phyloP scores from a whole-genome alignment of 2,797 vertebrate genomes.

The Poecilia gillii region DNA sequence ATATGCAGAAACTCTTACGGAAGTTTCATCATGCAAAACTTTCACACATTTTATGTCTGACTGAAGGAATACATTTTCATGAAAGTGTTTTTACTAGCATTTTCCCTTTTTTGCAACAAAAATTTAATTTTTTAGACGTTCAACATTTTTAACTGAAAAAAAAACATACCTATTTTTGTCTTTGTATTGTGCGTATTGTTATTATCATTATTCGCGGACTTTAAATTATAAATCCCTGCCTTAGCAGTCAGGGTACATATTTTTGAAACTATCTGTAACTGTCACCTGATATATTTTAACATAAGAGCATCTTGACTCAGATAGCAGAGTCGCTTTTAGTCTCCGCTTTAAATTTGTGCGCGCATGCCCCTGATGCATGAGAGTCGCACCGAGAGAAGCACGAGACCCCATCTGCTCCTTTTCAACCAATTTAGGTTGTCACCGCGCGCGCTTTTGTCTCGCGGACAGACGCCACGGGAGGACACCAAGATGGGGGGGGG shows the following conservation, averaged over 20 bases:
- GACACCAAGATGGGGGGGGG: slow-evolving; percentile 30
- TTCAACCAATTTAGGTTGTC: slow-evolving; percentile 91
- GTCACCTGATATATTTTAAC: slow-evolving; percentile 25
- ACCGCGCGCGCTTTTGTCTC: slow-evolving; percentile 91
- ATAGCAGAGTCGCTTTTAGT: slow-evolving; percentile 58
- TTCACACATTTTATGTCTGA: not conserved
- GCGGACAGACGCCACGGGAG: slow-evolving; percentile 79
- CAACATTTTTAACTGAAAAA: not conserved
- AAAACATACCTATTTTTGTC: not conserved
- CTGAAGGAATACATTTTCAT: not conserved
- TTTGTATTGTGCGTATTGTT: not conserved
- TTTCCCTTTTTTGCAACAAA: not conserved
- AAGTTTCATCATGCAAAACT: not conserved
- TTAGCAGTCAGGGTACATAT: not conserved
- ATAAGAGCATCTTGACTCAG: slow-evolving; percentile 53
- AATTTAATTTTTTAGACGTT: not conserved
- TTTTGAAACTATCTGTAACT: slow-evolving; percentile 26
- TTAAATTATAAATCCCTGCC: not conserved
- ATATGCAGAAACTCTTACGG: not conserved
- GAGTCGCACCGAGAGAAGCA: slow-evolving; percentile 60
- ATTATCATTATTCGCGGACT: not conserved
- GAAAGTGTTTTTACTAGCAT: not conserved
- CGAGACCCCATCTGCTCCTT: slow-evolving; percentile 93
- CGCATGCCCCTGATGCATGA: not conserved
- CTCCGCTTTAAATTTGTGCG: slow-evolving; percentile 23